Evolutionary conservation across 2,113 vertebrate genomes (phyloP).

Genomic region (Drymodes brunneopygia): DNA sequence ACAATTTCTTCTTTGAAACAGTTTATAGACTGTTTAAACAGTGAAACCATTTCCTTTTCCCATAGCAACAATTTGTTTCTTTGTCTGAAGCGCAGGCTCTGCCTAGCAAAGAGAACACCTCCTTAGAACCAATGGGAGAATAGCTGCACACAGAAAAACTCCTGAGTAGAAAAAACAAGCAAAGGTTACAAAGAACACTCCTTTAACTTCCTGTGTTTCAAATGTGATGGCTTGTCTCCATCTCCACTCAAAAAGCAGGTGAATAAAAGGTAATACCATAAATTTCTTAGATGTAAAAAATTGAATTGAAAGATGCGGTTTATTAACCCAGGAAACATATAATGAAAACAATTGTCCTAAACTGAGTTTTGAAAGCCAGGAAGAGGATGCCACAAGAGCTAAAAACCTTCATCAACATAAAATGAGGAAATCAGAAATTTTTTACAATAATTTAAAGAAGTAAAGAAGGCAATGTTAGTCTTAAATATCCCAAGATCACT

Average conservation of each 20-base stretch:
- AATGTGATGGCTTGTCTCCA: not conserved
- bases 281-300: not conserved
- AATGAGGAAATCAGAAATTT: not conserved
- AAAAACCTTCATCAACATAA: not conserved
- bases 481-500: not conserved
- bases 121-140: not conserved
- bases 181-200: not conserved
- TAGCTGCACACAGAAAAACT: not conserved
- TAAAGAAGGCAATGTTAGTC: not conserved
- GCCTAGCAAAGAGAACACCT: not conserved
- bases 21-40: not conserved
- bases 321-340: not conserved
- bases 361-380: not conserved
- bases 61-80: not conserved
- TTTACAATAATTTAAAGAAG: not conserved
- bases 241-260: not conserved
- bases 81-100: not conserved
- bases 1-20: not conserved
- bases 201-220: not conserved
- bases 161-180: not conserved
- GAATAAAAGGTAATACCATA: not conserved
- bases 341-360: not conserved
- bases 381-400: not conserved
- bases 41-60: not conserved
- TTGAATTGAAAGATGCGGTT: accelerated